Evolutionary conservation across 2,797 vertebrate species (phyloP), one percentile per base, ranked within the genome.

Genomic region (Gadopsis bispinosus): DNA sequence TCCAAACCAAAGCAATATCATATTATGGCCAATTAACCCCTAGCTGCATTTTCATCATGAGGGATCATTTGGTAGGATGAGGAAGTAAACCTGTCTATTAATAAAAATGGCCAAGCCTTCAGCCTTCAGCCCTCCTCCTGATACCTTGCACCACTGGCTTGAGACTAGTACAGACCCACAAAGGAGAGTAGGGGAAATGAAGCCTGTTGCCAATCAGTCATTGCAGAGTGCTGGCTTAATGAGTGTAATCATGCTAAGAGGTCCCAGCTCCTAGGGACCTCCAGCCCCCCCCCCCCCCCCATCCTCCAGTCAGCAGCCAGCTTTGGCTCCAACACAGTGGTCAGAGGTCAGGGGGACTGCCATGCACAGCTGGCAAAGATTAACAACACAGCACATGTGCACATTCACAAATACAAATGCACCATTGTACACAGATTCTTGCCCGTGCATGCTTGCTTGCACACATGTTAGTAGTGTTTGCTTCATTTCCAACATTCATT

Each of bases 281-380:
- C 71, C 64, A 61, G 78, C 53, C 81, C 71, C 72, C 68, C 67
- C 81, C 71, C 72, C 68, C 67, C 7, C 35, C 45, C 45, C 53
- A 56, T 77, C 82, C 68, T 74, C 69, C 80, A 87, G 84, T 77
- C 84, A 80, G 79, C 69, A 83, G 78, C 79, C 83, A 65, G 35
- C 71, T 4, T 67, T 54, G 80, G 77, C 86, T 86, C 77, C 69
- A 71, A 26, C 81, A 13, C 39, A 20, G 74, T 26, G 85, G 89
- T 92, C 92, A 93, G 83, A 91, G 93, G 93, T 94, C 92, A 91
- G 81, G 74, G 76, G 85, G 70, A 68, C 83, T 83, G 83, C 90
- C 83, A 83, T 13, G 64, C 91, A 93, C 94, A 94, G 92, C 92
- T 94, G 93, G 94, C 82, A 94, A 90, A 93, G 93, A 93, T 94